These are phyloP conservation scores for Zaprionus gabonicus DNA, from an alignment of 1,140 invertebrate genomes.

Conservation along the genomic window DNA sequence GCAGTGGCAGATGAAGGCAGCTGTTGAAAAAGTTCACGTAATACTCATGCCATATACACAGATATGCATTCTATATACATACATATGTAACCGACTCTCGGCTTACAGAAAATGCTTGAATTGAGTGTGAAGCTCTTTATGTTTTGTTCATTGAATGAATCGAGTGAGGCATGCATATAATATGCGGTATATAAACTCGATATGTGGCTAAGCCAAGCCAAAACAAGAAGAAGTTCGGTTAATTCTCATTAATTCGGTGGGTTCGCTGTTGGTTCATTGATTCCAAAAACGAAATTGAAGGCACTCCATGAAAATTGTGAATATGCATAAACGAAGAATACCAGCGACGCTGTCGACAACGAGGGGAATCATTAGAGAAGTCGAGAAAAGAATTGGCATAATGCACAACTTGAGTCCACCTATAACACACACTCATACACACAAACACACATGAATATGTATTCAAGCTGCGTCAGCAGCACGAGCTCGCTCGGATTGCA, in stretches of 20 bases:
- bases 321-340: constrained; percentile 51
- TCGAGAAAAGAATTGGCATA: constrained; percentile 52
- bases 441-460: background rate
- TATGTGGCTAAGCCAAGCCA: constrained; percentile 10
- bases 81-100: constrained; percentile 15
- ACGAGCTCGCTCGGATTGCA: constrained; percentile 60
- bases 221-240: background rate
- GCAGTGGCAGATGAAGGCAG: background rate
- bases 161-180: constrained; percentile 36
- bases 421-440: constrained; percentile 24
- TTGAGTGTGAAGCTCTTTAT: constrained; percentile 59
- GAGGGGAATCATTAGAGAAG: constrained; percentile 25
- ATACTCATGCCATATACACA: background rate
- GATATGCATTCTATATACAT: background rate
- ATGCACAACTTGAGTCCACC: constrained; percentile 56
- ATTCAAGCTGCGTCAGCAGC: constrained; percentile 56
- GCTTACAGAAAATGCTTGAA: constrained; percentile 61
- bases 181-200: constrained; percentile 28
- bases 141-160: constrained; percentile 71
- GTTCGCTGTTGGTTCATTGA: constrained; percentile 61
- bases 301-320: constrained; percentile 34
- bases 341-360: background rate
- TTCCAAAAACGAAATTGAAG: constrained; percentile 79
- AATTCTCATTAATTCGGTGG: constrained; percentile 68
- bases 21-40: constrained; percentile 3